A percentile compares a stretch with the other conserved stretches of the same genome.
These are phyloP conservation scores for Callionymus lyra DNA, from an alignment of 2,113 vertebrate species.

Conservation along the genomic window DNA sequence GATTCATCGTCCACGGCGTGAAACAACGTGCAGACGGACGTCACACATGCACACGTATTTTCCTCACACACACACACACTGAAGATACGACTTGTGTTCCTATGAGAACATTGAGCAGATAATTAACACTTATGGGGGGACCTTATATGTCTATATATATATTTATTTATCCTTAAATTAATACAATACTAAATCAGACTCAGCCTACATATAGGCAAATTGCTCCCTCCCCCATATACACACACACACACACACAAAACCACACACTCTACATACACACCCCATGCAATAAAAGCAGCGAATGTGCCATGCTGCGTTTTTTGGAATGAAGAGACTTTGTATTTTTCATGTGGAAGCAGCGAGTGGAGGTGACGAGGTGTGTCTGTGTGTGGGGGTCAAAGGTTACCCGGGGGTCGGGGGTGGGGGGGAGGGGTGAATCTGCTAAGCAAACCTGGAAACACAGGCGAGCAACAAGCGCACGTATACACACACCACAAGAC, in stretches of 20 bases:
- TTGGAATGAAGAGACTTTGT: slow-evolving; percentile 52
- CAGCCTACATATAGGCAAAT: slow-evolving; percentile 60
- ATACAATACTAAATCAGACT: slow-evolving; percentile 55
- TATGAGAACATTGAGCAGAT: slow-evolving; percentile 53
- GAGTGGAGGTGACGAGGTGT: slow-evolving; percentile 27
- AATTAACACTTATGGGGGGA: slow-evolving; percentile 44
- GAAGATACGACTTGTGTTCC: slow-evolving; percentile 52
- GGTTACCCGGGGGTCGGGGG: slow-evolving; percentile 8
- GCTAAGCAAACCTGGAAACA: slow-evolving; percentile 57
- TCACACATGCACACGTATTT: slow-evolving; percentile 47
- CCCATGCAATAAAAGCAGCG: slow-evolving; percentile 63
- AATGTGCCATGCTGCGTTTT: slow-evolving; percentile 60
- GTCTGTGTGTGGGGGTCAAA: slow-evolving; percentile 11
- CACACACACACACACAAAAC: slow-evolving; percentile 24
- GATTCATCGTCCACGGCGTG: slow-evolving; percentile 49
- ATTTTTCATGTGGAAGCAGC: slow-evolving; percentile 51
- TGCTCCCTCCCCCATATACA: slow-evolving; percentile 38
- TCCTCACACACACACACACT: slow-evolving; percentile 13
- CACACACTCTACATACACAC: slow-evolving; percentile 27
- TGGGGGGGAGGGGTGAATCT: slow-evolving; percentile 41
- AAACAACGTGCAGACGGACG: slow-evolving; percentile 55
- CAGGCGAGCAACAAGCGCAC: slow-evolving; percentile 70
- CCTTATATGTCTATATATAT: slow-evolving; percentile 14
- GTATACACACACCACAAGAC: slow-evolving; percentile 63
- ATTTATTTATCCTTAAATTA: slow-evolving; percentile 41